These are phyloP conservation scores for Xiphophorus hellerii DNA, from an alignment of 2,113 vertebrate genomes.

Conservation along the genomic window DNA sequence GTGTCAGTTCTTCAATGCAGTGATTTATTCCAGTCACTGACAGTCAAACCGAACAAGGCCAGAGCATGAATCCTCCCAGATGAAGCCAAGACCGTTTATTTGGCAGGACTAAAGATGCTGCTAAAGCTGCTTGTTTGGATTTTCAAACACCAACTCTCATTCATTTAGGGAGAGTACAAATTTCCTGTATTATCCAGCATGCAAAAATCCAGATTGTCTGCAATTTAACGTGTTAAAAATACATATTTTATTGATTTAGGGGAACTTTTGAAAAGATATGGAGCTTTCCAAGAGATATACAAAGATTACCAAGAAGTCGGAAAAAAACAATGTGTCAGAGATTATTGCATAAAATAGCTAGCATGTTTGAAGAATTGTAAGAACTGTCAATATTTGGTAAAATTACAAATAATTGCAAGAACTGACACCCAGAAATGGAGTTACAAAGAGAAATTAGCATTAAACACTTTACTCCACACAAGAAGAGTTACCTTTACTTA, in stretches of 20 bases:
- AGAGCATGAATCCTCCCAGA: constrained; percentile 37
- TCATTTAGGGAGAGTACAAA: not conserved
- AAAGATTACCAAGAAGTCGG: too few relatives aligned
- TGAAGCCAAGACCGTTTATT: constrained; percentile 44
- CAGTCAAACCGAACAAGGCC: constrained; percentile 48
- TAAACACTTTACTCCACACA: not conserved
- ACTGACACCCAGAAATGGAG: not conserved
- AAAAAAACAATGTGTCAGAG: too few relatives aligned
- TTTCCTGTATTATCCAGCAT: too few relatives aligned
- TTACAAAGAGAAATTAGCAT: not conserved
- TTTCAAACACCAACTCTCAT: constrained; percentile 9
- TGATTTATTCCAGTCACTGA: constrained; percentile 57
- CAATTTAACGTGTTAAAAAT: too few relatives aligned
- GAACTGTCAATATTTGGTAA: not conserved
- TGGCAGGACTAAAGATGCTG: constrained; percentile 29
- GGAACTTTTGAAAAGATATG: too few relatives aligned
- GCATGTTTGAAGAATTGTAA: not conserved
- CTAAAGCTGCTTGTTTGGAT: constrained; percentile 28
- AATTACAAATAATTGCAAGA: not conserved
- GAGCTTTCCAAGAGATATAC: too few relatives aligned
- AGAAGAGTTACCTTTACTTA: too few relatives aligned
- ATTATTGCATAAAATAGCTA: too few relatives aligned
- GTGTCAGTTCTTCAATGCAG: constrained; percentile 52
- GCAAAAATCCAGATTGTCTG: too few relatives aligned
- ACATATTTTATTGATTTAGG: too few relatives aligned